phyloP scores from a whole-genome alignment of 2,888 invertebrate genomes.

The Linnaemya vulpina region DNA sequence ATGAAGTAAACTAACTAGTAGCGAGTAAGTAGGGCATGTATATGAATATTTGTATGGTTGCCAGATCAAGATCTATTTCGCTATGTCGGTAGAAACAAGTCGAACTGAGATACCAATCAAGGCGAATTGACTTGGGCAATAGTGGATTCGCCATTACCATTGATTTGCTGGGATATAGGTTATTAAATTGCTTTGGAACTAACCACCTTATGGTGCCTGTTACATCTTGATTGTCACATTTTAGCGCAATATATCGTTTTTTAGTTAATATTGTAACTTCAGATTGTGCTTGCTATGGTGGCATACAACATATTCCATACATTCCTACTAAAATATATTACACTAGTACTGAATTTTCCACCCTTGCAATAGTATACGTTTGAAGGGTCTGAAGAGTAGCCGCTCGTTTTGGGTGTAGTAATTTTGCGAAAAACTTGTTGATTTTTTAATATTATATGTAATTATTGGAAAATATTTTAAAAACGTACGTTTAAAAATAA shows the following conservation, averaged over 20 bases:
- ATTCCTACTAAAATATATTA: neutral
- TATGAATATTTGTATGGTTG: neutral
- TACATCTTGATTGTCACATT: too few species aligned
- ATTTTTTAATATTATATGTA: conserved; percentile 37
- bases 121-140: too few species aligned
- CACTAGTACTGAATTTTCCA: neutral
- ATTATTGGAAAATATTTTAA: neutral
- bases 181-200: too few species aligned
- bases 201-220: too few species aligned
- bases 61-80: neutral
- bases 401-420: conserved; percentile 54
- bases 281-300: too few species aligned
- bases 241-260: too few species aligned
- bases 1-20: conserved; percentile 40
- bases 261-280: too few species aligned
- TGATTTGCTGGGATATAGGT: too few species aligned
- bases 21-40: conserved; percentile 9
- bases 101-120: too few species aligned
- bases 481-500: conserved; percentile 14
- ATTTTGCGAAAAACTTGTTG: conserved; percentile 64
- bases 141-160: too few species aligned
- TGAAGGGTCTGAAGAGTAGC: conserved; percentile 40
- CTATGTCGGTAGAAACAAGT: too few species aligned
- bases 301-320: neutral
- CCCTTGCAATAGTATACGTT: neutral